A percentile compares a stretch with the other conserved stretches of the same genome.
These are phyloP conservation scores for Gopherus flavomarginatus DNA, from an alignment of 2,113 vertebrate genomes.

Conservation along the genomic window DNA sequence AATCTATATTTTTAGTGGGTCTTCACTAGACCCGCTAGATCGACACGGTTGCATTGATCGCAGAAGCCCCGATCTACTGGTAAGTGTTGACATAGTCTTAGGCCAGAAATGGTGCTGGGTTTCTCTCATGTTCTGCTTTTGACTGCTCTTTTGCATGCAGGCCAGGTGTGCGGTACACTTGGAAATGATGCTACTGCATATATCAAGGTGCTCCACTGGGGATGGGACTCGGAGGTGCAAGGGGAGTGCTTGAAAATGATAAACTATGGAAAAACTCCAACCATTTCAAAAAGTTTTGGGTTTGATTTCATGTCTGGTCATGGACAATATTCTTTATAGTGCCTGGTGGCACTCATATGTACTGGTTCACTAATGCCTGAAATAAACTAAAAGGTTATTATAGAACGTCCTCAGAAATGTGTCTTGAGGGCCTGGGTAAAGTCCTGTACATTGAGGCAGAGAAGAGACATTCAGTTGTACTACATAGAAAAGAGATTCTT, in stretches of 20 bases:
- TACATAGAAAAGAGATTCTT: not conserved
- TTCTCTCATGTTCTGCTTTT: not conserved
- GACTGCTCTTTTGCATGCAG: not conserved
- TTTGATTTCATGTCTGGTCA: not conserved
- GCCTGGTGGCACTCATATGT: not conserved
- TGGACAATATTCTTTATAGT: not conserved
- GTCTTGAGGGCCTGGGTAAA: not conserved
- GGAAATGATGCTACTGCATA: not conserved
- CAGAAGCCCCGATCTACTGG: too few relatives aligned
- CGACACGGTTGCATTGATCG: too few relatives aligned
- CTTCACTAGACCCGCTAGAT: too few relatives aligned
- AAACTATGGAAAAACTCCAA: accelerated
- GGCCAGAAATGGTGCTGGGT: not conserved
- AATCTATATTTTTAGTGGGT: too few relatives aligned
- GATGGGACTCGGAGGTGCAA: not conserved
- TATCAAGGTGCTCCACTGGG: not conserved
- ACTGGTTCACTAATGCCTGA: not conserved
- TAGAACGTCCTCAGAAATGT: not conserved
- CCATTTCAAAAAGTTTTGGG: not conserved
- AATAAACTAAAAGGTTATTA: not conserved
- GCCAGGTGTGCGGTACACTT: not conserved
- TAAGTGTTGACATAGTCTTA: not conserved
- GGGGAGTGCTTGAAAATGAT: not conserved
- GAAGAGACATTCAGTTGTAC: not conserved
- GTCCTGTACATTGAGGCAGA: not conserved